phyloP scores from a whole-genome alignment of 2,797 vertebrate genomes.

The Glossophaga mutica region DNA sequence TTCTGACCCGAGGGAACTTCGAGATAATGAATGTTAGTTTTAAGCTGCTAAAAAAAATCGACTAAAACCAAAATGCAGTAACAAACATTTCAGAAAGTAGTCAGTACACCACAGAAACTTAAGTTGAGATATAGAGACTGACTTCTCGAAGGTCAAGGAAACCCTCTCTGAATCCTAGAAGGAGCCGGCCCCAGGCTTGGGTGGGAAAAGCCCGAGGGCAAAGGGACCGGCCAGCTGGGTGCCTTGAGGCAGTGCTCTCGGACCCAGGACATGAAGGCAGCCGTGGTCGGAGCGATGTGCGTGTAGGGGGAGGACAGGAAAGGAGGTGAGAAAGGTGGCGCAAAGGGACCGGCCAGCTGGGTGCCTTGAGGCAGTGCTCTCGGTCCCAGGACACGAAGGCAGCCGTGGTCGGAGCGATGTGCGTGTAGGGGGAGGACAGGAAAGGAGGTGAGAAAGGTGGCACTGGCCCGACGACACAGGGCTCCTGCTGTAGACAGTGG shows the following conservation, averaged over 20 bases:
- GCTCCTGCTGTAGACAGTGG: not conserved
- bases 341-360: not conserved
- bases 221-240: not conserved
- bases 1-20: not conserved
- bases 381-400: not conserved
- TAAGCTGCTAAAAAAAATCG: not conserved
- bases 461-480: too few relatives aligned
- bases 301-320: not conserved
- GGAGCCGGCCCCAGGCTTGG: fast-evolving
- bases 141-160: not conserved
- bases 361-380: not conserved
- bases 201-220: not conserved
- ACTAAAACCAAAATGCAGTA: not conserved
- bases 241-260: fast-evolving
- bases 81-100: not conserved
- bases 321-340: too few relatives aligned
- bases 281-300: fast-evolving
- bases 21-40: not conserved
- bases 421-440: not conserved
- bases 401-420: fast-evolving
- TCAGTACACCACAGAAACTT: not conserved
- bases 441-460: not conserved
- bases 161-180: not conserved
- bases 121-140: not conserved
- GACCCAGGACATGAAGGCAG: not conserved